These are phyloP conservation scores for Drosophila teissieri DNA, from an alignment of 1,140 invertebrate species.

Conservation along the genomic window DNA sequence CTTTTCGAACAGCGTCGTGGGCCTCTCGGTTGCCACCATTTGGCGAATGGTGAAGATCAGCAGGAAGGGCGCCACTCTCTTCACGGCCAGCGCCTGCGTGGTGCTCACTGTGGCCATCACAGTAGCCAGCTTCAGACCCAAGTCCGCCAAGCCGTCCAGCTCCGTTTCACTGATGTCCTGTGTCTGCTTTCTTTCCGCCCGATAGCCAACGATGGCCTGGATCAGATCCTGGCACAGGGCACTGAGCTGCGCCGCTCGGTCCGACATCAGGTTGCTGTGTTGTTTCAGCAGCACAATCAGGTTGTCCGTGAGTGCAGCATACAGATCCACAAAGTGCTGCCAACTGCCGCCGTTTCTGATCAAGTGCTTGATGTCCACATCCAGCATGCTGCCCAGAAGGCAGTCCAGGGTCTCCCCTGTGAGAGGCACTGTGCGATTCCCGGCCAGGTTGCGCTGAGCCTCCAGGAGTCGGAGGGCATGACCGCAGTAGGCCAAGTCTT, in stretches of 20 bases:
- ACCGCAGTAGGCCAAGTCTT: constrained; percentile 18
- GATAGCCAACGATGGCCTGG: constrained; percentile 76
- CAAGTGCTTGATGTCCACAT: constrained; percentile 71
- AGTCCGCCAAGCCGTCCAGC: constrained; percentile 66
- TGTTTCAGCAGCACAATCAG: constrained; percentile 61
- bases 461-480: constrained; percentile 49
- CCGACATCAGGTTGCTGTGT: constrained; percentile 64
- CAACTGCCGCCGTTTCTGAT: constrained; percentile 48
- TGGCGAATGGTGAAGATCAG: constrained; percentile 76
- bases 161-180: constrained; percentile 58
- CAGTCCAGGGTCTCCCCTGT: constrained; percentile 72
- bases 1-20: constrained; percentile 80
- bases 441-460: constrained; percentile 60
- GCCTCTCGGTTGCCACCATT: constrained; percentile 73
- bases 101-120: constrained; percentile 62
- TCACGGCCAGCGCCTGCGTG: constrained; percentile 66
- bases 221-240: constrained; percentile 73
- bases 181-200: constrained; percentile 68
- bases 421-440: constrained; percentile 70
- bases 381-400: constrained; percentile 63
- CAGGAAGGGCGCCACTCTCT: constrained; percentile 79
- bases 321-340: constrained; percentile 55
- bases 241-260: constrained; percentile 73
- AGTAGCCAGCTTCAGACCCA: constrained; percentile 72
- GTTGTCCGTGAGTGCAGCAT: constrained; percentile 54